phyloP scores from a whole-genome alignment of 1,140 invertebrate species.

The Drosophila sp. region DNA sequence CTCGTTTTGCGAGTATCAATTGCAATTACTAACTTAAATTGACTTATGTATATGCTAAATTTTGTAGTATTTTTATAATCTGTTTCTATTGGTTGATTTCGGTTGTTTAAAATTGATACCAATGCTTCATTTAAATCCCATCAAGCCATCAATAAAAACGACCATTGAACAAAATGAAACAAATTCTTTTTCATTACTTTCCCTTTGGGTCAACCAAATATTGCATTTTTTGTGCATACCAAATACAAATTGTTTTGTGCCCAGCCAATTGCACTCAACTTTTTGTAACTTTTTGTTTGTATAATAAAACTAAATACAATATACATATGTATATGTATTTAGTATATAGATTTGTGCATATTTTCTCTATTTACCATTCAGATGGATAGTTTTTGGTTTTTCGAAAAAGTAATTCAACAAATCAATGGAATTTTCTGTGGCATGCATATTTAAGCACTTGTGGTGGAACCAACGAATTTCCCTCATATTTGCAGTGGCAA shows the following conservation, averaged over 20 bases:
- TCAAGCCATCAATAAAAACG: conserved; percentile 6
- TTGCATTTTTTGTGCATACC: conserved; percentile 36
- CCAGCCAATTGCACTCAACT: conserved; percentile 18
- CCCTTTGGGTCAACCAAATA: conserved; percentile 23
- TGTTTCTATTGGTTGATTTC: neutral
- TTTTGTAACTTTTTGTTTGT: conserved; percentile 10
- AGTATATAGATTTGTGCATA: conserved; percentile 14
- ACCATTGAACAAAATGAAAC: neutral
- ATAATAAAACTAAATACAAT: conserved; percentile 41
- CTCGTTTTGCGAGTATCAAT: neutral
- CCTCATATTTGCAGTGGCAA: conserved; percentile 27
- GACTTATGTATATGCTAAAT: neutral
- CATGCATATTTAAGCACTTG: conserved; percentile 58
- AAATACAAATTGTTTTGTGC: conserved; percentile 30
- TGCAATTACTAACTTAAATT: conserved; percentile 3
- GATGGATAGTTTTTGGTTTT: conserved; percentile 21
- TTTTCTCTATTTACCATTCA: conserved; percentile 3
- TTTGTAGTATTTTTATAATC: neutral
- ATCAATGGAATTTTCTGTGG: conserved; percentile 48
- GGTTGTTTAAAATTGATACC: neutral
- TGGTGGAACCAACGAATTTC: conserved; percentile 18
- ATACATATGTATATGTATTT: neutral
- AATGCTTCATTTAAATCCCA: conserved; percentile 8
- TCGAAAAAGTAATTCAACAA: conserved; percentile 55
- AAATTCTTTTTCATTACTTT: conserved; percentile 12